Conservation (phyloP, 1,140 invertebrate species). For the Pentalonia nigronervosa region DNA sequence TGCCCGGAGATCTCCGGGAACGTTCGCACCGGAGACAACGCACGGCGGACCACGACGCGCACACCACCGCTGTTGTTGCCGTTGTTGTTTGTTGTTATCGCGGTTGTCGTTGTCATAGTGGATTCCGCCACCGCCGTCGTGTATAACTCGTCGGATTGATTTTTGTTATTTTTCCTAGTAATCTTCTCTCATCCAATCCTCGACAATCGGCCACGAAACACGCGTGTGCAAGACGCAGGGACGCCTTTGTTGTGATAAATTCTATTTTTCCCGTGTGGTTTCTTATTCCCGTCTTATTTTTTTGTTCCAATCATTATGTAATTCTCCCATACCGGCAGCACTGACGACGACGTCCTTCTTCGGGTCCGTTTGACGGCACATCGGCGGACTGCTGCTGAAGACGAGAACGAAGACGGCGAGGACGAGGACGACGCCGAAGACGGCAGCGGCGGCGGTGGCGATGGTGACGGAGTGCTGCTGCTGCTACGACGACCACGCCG, state of each 20-base stretch:
- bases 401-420: background rate
- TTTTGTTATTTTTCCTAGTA: background rate
- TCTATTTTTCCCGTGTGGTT: background rate
- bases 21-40: conserved; percentile 49
- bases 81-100: too few species aligned
- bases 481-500: background rate
- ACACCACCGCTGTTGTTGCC: background rate
- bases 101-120: background rate
- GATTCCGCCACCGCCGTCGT: background rate
- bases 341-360: background rate
- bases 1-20: conserved; percentile 51
- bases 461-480: background rate
- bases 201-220: background rate
- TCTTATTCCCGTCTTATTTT: background rate
- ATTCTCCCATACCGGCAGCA: background rate
- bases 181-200: background rate
- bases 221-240: background rate
- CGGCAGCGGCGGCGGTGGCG: background rate
- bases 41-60: conserved; percentile 22
- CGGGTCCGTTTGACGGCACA: background rate
- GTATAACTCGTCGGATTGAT: background rate
- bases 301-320: background rate
- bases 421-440: background rate
- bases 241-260: background rate
- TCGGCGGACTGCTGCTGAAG: background rate